Conservation (phyloP, 2,113 vertebrate species). For the Apaloderma vittatum region DNA sequence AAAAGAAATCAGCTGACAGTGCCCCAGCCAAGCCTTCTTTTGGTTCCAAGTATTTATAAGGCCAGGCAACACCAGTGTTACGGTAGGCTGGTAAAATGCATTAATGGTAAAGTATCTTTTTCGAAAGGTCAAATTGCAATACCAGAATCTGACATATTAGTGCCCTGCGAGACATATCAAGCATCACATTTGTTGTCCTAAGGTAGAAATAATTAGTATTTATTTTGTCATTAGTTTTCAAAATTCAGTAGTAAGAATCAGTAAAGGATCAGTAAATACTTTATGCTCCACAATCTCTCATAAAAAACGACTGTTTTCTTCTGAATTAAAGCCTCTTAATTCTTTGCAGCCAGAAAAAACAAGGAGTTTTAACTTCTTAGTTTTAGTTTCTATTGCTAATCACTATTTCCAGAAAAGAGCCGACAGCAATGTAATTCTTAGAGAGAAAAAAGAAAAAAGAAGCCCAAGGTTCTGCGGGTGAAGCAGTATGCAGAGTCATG, state of each 20-base stretch:
- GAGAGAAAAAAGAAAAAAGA: not conserved
- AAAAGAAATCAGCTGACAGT: not conserved
- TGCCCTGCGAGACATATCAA: not conserved
- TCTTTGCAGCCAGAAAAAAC: not conserved
- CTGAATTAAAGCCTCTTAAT: not conserved
- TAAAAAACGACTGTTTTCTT: not conserved
- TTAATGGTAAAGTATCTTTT: not conserved
- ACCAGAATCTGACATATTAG: not conserved
- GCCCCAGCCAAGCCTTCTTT: slow-evolving; percentile 16
- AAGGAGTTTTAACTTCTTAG: not conserved
- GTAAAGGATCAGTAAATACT: not conserved
- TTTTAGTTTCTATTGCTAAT: not conserved
- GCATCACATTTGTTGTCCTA: slow-evolving; percentile 5
- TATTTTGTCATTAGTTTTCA: slow-evolving; percentile 2
- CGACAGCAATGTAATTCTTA: not conserved
- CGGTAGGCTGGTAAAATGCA: not conserved
- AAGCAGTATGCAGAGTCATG: not conserved
- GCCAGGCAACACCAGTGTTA: slow-evolving; percentile 27
- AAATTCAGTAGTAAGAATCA: not conserved
- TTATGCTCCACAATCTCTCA: not conserved
- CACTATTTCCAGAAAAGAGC: not conserved
- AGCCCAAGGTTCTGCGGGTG: not conserved
- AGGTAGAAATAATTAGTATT: not conserved
- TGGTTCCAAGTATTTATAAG: not conserved
- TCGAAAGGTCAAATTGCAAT: not conserved